Conservation (phyloP, 1,140 invertebrate species). For the Elymnias hypermnestra region DNA sequence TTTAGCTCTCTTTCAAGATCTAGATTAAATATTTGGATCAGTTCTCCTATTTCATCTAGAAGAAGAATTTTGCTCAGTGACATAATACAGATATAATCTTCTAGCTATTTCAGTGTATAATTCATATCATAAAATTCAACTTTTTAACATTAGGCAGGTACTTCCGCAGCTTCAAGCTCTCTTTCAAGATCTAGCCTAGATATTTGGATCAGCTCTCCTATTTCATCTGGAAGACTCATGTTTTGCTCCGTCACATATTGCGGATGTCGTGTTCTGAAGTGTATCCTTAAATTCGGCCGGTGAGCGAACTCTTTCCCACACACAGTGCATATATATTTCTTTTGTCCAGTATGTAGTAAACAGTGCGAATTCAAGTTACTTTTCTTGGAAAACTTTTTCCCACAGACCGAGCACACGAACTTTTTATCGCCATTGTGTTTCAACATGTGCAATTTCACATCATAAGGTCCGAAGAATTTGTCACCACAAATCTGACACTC, state of each 20-base stretch:
- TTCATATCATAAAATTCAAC: too few relatives aligned
- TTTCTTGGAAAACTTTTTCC: constrained; percentile 78
- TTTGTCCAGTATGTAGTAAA: constrained; percentile 76
- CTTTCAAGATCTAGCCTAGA: not conserved
- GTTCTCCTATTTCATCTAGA: too few relatives aligned
- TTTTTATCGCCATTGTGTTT: constrained; percentile 82
- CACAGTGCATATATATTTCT: constrained; percentile 69
- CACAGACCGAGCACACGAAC: constrained; percentile 77
- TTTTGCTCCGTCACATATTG: constrained; percentile 21
- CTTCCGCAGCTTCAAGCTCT: constrained; percentile 32
- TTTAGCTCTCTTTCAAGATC: too few relatives aligned
- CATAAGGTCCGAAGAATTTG: constrained; percentile 82
- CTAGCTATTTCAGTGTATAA: too few relatives aligned
- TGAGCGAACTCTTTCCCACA: constrained; percentile 75
- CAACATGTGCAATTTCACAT: constrained; percentile 82
- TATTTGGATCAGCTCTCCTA: constrained; percentile 38
- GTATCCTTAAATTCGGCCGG: constrained; percentile 47
- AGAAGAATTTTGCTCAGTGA: too few relatives aligned
- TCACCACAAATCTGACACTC: constrained; percentile 75
- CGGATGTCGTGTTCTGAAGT: constrained; percentile 43
- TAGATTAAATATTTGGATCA: too few relatives aligned
- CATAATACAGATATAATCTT: too few relatives aligned
- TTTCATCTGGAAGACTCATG: constrained; percentile 22
- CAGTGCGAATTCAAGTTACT: constrained; percentile 77
- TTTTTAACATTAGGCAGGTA: not conserved